Evolutionary conservation across 2,888 invertebrate genomes (phyloP), one percentile per base, ranked within the genome.

Genomic region (Protodeltote pygarga): DNA sequence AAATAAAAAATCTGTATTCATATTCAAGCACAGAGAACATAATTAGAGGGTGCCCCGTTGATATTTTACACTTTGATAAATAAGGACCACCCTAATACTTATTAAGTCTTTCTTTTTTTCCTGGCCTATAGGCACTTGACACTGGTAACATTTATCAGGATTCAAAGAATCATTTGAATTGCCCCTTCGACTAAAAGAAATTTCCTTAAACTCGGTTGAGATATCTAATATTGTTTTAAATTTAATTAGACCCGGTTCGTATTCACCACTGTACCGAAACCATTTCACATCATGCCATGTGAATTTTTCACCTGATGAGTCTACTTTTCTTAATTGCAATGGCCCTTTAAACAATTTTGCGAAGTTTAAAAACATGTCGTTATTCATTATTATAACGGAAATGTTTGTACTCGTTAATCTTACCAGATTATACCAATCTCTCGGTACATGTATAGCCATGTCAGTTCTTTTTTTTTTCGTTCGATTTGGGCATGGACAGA

Each of bases 281-380:
- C 47, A 48, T 48, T 48, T 41, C 8, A 48, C 37, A 34, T 39
- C 34, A 29, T 35, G 47, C 40, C 47, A 47, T 35, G 40, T 21
- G 23, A 34, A 47, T 40, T 40, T 48, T 11, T 48, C 35, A n/a
- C 48, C 48, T 17, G 40, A 41, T 29, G 33, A 9, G 40, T 47
- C 41, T 24, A 35, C 27, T 48, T 48, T 48, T 25, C 48, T n/a
- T 24, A 40, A 15, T 21, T 48, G 48, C 34, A 48, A 35, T 25
- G 41, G 48, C 4, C 40, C 48, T 35, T 52, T 46, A 21, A n/a
- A 41, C 28, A 41, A 37, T 27, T 33, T 32, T 4, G 38, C 32
- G 33, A 19, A 5, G 19, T n/a, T n/a, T n/a, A n/a, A n/a, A n/a
- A n/a, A n/a, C n/a, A n/a, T n/a, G n/a, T 9, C 4, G 23, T 23